Evolutionary conservation across 1,140 invertebrate genomes (phyloP), one percentile per base, ranked within the genome.

Genomic region (Heterodera schachtii): DNA sequence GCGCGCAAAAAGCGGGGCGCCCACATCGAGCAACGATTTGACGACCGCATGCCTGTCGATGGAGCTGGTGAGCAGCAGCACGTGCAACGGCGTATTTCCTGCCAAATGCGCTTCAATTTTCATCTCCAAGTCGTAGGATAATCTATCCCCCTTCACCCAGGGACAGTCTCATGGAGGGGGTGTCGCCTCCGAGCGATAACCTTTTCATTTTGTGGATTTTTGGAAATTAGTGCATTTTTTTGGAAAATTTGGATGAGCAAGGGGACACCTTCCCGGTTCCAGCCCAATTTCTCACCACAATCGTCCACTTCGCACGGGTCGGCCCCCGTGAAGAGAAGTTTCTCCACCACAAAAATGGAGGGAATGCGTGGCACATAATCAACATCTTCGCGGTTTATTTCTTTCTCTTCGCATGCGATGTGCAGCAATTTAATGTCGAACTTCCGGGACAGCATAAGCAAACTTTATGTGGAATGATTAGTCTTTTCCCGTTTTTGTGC

Each of bases 81-180:
- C n/a, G 60, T 87, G 86, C 73, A 87, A 80, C 9, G 86, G 82
- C 47, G 85, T 87, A 57, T 87, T 85, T 9, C 78, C 78, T 87
- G 80, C 66, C 84, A 57, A 64, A 19, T 64, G 5, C 3, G 16
- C 13, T 64, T 64, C 31, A 0, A 1, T 64, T 60, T 64, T 64
- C 5, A 4, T 60, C 6, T 11, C 57, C 1, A 19, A 19, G 2
- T 64, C 4, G 57, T 19, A n/a, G n/a, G n/a, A 19, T 13, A 19
- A 19, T 52, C 6, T 2, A 8, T 2, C 11, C 49, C 6, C 11
- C 49, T n/a, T n/a, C n/a, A n/a, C n/a, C 49, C 0, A 52, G 6
- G 49, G 49, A 52, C 6, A 52, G 49, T 52, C 6, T 52, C 11
- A 64, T 31, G 31, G 31, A 31, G 31, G 1, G 31, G 31, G 52